Evolutionary conservation across 2,888 invertebrate genomes (phyloP), one percentile per base, ranked within the genome.

Genomic region (Hartigia nigra): DNA sequence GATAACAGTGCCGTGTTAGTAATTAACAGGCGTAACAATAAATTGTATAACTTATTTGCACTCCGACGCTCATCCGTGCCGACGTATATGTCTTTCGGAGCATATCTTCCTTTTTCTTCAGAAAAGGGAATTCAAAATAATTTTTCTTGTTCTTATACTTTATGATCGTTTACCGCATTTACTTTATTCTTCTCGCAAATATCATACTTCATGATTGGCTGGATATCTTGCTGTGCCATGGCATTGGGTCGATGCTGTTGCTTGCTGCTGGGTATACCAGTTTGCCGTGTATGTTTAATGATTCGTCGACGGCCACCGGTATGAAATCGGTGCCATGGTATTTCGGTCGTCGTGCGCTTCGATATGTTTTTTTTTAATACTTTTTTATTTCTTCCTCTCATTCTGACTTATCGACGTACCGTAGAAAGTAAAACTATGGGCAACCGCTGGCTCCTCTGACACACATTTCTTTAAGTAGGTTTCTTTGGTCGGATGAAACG

Each of bases 401-500:
- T 75, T n/a, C 36, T 12, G 11, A n/a, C 55, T 55, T 75, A 36
- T 75, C 75, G 75, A 72, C 72, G 72, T 36, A 35, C 74, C 76
- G 76, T 78, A 78, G 81, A 81, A 80, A 80, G 81, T 81, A 78
- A 80, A 78, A 81, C 77, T 81, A 74, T 69, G 31, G 31, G n/a
- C 75, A 32, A 75, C 55, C 75, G 70, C 76, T 70, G 55, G 23
- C 23, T 23, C 55, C 2, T 76, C 74, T 80, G 79, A 81, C 78
- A 81, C 77, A 81, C 75, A 80, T 81, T 75, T 34, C 14, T 39
- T 55, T 9, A 55, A 55, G 55, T 55, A 55, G 55, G 55, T 55
- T 55, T 55, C 55, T 9, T 55, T 23, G 55, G 2, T 55, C 55
- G 55, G 55, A 23, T 9, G 14, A 55, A 23, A 55, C 23, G 2